These are phyloP conservation scores for Ormyrus rosae DNA, from an alignment of 2,888 invertebrate species.

Conservation along the genomic window DNA sequence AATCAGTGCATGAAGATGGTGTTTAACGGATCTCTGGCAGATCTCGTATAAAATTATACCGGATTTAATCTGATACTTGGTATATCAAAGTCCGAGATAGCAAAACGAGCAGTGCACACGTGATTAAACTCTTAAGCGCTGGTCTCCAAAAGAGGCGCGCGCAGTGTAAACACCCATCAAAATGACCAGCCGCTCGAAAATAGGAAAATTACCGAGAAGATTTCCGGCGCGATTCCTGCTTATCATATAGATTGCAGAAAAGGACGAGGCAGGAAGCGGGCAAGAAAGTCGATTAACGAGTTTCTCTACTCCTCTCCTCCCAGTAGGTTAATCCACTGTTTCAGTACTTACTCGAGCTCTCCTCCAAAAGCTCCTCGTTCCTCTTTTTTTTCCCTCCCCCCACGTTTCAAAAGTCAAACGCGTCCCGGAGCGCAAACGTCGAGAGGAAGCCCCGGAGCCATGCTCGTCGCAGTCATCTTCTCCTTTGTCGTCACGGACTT, in stretches of 20 bases:
- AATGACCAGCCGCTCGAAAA: background rate
- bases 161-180: no score
- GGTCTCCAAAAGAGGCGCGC: no score
- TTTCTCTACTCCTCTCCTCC: slow-evolving; percentile 14
- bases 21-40: no score
- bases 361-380: background rate
- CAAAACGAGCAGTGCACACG: no score
- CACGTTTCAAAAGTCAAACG: no score
- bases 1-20: no score
- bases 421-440: no score
- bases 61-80: no score
- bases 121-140: no score
- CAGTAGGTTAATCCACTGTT: slow-evolving; percentile 25
- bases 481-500: slow-evolving; percentile 37
- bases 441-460: background rate
- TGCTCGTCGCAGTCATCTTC: background rate
- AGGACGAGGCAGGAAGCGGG: slow-evolving; percentile 40
- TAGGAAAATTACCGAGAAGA: background rate
- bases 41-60: no score
- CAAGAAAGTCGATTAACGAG: slow-evolving; percentile 50
- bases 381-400: no score
- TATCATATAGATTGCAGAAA: slow-evolving; percentile 37
- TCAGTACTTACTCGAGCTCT: background rate
- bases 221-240: slow-evolving; percentile 16
- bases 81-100: no score